Base-by-base conservation (phyloP, 1,140 invertebrate species). In the Prorops nasuta region DNA sequence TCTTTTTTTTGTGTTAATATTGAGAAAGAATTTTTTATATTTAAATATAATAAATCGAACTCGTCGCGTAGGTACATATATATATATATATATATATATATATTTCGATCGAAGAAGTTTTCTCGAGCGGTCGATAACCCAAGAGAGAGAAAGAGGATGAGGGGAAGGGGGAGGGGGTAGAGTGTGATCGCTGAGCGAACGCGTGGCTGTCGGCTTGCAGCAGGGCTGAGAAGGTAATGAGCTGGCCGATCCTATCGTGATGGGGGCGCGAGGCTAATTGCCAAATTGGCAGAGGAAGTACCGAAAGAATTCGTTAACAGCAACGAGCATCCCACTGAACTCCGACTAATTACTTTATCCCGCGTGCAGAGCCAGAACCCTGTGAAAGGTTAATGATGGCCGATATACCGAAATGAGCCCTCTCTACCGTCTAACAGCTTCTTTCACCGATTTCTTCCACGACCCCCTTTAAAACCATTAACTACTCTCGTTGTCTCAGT, bases 271-370 rank as follows among this genome's bases (percentile, higher is more conserved):
- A 58, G 51, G 55, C 64, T 65, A 71, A 71, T 71, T 68, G 67
- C 44, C 57, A 64, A 61, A 65, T 60, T 66, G 53, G 47, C 21
- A 39, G 44, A 58, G 50, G 51, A 51, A 56, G 37, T 32, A 40
- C 12, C 19, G 38, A 49, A 57, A 58, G 60, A 60, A 58, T 48
- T 32, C 14, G n/a, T n/a, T n/a, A n/a, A n/a, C n/a, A 15, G n/a
- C 17, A 32, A 31, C 36, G 16, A 45, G 37, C 35, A 51, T 39
- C 10, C 18, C 34, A 12, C 44, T 42, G 15, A 38, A 20, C 31
- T 19, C 20, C 31, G 37, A 40, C 59, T 70, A 70, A 71, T 70
- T 71, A 70, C 66, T 71, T 69, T 62, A 70, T 70, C 54, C 60
- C 53, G 55, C 64, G 42, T 54, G 50, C 40, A 48, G 44, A 47